Base-by-base conservation (phyloP, 2,888 invertebrate species). In the Tenthredo scrophulariae region DNA sequence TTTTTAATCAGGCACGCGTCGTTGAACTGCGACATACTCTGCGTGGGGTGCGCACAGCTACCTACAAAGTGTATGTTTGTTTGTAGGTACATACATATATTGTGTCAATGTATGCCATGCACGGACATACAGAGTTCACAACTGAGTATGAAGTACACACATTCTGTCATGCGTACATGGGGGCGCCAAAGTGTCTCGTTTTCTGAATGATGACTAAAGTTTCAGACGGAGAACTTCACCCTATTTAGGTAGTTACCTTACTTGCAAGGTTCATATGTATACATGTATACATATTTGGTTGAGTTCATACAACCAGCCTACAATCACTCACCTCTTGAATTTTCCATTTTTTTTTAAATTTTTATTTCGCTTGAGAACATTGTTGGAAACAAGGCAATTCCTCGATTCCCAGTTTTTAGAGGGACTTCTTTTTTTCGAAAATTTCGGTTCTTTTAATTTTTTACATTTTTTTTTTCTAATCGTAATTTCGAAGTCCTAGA, bases 1-100 rank as follows among this genome's bases (percentile, higher is more conserved):
- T 67, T 67, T 67, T 67, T 67, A 67, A 67, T 67, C 67, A 67
- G 15, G 67, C 67, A 67, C 67, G 33, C 67, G 67, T 67, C 67
- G 67, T 33, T 67, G 67, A 67, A 67, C 33, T 33, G 67, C 22
- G 33, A 67, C 67, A 74, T 74, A 43, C 74, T 40, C 43, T 43
- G 13, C 74, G 43, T 43, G 43, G 40, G 43, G 33, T 67, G 67
- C 74, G 4, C 40, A 74, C 74, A 43, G 43, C n/a, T 43, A 22
- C n/a, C 74, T 43, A 43, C 26, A 43, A 37, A 43, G 2, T 74
- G 18, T 40, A 43, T 74, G 22, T 67, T 67, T 26, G 54, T n/a
- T 54, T 54, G 18, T 54, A n/a, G 7, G n/a, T 7, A 54, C 5
- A n/a, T 18, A 50, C 0, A 22, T 22, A 22, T 62, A 62, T 29